Evolutionary conservation across 2,888 invertebrate species (phyloP).

Genomic region (Rambutsinella grinnellia): DNA sequence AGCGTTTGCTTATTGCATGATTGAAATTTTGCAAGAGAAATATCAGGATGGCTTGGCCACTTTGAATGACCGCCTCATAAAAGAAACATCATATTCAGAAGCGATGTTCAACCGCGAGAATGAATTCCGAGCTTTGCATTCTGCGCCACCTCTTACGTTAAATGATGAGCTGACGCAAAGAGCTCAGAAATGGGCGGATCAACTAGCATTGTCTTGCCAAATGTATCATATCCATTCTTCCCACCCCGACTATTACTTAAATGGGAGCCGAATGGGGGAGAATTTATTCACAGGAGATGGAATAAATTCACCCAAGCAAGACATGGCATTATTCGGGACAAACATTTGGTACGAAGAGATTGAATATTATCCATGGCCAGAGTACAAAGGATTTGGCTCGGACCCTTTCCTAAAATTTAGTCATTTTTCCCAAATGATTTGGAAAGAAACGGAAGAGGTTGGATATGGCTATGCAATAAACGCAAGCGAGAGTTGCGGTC

Average conservation of each 20-base stretch:
- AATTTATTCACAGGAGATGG: constrained; percentile 35
- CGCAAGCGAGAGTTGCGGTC: constrained; percentile 13
- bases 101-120: constrained; percentile 42
- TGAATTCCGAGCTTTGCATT: constrained; percentile 30
- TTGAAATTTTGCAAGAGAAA: constrained; percentile 11
- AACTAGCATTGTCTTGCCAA: constrained; percentile 24
- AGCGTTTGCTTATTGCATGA: constrained; percentile 29
- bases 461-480: constrained; percentile 38
- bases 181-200: constrained; percentile 41
- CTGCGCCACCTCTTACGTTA: background rate
- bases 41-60: background rate
- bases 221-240: constrained; percentile 47
- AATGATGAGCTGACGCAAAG: constrained; percentile 20
- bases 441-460: constrained; percentile 23
- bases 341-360: constrained; percentile 50
- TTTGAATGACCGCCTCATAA: constrained; percentile 1
- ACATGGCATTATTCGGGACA: constrained; percentile 34
- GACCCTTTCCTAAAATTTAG: constrained; percentile 26
- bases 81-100: background rate
- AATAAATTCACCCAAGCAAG: constrained; percentile 19
- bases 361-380: constrained; percentile 41
- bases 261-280: constrained; percentile 38
- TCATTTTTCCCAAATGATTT: constrained; percentile 47
- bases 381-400: constrained; percentile 33
- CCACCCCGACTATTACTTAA: constrained; percentile 33